phyloP scores from a whole-genome alignment of 92 coral and sea anemone species.

The Porites lobata region DNA sequence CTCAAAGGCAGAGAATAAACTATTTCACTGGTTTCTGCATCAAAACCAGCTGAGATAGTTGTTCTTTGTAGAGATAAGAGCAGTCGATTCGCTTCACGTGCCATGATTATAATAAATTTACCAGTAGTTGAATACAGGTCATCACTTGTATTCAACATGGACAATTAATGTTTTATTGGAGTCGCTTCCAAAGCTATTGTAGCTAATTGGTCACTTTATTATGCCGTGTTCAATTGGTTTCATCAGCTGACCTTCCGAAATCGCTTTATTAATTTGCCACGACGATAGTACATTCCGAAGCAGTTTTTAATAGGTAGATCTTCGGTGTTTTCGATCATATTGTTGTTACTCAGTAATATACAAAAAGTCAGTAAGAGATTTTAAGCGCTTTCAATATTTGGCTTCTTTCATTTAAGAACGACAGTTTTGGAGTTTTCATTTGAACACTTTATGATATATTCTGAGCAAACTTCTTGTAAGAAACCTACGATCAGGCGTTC shows the following conservation, averaged over 20 bases:
- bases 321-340: too few species aligned
- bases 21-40: background rate
- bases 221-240: background rate
- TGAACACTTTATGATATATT: too few species aligned
- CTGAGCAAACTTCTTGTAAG: too few species aligned
- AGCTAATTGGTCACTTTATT: background rate
- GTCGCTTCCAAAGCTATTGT: background rate
- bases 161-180: constrained; percentile 1
- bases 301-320: background rate
- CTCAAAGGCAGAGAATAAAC: background rate
- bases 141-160: constrained; percentile 19
- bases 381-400: background rate
- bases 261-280: background rate
- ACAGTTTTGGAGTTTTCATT: background rate
- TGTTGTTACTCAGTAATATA: too few species aligned
- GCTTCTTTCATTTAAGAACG: background rate
- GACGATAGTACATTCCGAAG: background rate
- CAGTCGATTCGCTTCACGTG: constrained; percentile 1
- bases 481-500: too few species aligned
- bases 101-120: background rate
- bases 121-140: background rate
- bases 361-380: background rate
- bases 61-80: background rate
- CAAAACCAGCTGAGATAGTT: background rate
- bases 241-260: constrained; percentile 7